Base-by-base conservation (phyloP, 1,140 invertebrate species). In the Scaptomyza hsui region DNA sequence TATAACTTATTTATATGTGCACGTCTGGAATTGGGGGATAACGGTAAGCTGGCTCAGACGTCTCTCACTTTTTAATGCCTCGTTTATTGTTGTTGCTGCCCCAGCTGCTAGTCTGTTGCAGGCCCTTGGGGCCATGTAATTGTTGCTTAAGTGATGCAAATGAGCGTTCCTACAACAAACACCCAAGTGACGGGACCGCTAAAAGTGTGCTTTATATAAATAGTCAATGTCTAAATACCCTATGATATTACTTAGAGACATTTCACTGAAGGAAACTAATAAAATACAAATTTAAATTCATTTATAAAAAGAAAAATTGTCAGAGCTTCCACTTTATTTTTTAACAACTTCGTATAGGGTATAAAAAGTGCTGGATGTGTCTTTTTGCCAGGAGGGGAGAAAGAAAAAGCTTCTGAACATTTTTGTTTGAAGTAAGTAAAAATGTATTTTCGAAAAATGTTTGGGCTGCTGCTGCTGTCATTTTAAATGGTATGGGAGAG, bases 141-240 rank as follows among this genome's bases (percentile, higher is more conserved):
- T 77, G 65, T 74, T 77, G 65, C 74, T 77, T 74, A 77, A 77
- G 74, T 77, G 71, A 77, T 77, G 74, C 71, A 74, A 77, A 77
- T 77, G 74, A 77, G 72, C 74, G 59, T 63, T 52, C 41, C 57
- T 57, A 59, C 47, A 72, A 60, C 60, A 55, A 72, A 72, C 24
- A 65, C 16, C 60, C 59, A 29, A 6, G 10, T 44, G 21, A 55
- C 12, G 26, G 41, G 35, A 15, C n/a, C 12, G n/a, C 41, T 42
- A 7, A 2, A 29, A n/a, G 15, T 47, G 1, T 13, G 3, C 1
- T 0, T 3, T 1, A 0, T 0, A 12, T 37, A n/a, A 3, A 10
- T 5, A 5, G 42, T 15, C 56, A 19, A 35, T 24, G 13, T 15
- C 0, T 13, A 12, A 57, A 61, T 61, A 26, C 49, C 3, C 49